Evolutionary conservation across 2,797 vertebrate genomes (phyloP), one percentile per base, ranked within the genome.

Genomic region (Xyrichtys novacula): DNA sequence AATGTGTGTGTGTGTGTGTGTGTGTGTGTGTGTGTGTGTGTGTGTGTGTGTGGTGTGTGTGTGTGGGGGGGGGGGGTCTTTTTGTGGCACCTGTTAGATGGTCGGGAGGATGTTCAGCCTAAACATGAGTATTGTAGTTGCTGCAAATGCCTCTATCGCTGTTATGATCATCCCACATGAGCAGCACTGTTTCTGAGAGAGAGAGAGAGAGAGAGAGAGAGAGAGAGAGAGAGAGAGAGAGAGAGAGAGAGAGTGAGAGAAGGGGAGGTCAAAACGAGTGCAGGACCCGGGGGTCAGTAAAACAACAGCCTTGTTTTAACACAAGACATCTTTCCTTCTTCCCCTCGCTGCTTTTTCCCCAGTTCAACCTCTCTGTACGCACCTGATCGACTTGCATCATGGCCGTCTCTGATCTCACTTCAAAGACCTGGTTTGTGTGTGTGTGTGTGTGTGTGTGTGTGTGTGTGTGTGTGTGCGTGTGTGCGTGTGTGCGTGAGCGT

Each of bases 391-490:
- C 89, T 89, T 81, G 88, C 84, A 85, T 88, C 85, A 52, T 64
- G 10, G 72, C 79, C 72, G 72, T 73, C 78, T 92, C 85, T 91
- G 88, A 93, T 92, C 89, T 91, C 78, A 87, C 86, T 88, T 92
- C 91, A 92, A 92, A 92, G 88, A 79, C 80, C 38, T 20, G 10
- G 31, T 69, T 22, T 36, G 46, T 70, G 63, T 65, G 58, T 58
- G 16, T 74, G 55, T 86, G 64, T 50, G 60, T 47, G 58, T 46
- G 68, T 76, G 56, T 46, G 34, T 36, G 46, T 70, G 63, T 65
- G 58, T 58, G 16, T 74, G 55, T 86, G 64, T 50, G 60, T 47
- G 58, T 46, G 68, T 76, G 56, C 43, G 34, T 36, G 46, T 70
- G 63, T 65, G 58, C 55, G 16, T 74, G 55, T 86, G 64, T 50